phyloP scores from a whole-genome alignment of 1,140 invertebrate species.

The Hydropsyche tenuis region DNA sequence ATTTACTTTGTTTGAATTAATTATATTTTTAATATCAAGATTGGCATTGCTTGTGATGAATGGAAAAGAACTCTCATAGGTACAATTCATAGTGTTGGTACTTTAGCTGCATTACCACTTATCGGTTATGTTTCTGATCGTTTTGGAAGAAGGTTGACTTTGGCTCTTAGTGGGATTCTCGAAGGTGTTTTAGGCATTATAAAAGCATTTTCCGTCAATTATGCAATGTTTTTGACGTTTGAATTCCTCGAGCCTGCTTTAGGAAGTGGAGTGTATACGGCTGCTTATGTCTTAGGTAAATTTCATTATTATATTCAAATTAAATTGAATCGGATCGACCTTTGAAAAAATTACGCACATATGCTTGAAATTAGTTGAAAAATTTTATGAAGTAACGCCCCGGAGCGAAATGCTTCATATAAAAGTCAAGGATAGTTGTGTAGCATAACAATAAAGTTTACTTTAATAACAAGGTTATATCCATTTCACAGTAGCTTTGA shows the following conservation, averaged over 20 bases:
- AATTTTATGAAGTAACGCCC: neutral
- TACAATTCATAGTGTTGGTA: constrained; percentile 73
- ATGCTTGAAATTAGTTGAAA: neutral
- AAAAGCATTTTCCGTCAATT: constrained; percentile 70
- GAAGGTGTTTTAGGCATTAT: constrained; percentile 70
- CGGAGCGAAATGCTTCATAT: neutral
- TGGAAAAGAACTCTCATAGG: constrained; percentile 76
- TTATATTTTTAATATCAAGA: constrained; percentile 56
- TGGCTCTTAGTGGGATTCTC: constrained; percentile 66
- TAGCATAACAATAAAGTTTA: neutral
- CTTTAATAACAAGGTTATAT: neutral
- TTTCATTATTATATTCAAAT: neutral
- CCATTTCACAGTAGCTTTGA: neutral
- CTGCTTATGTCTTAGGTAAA: constrained; percentile 59
- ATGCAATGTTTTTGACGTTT: constrained; percentile 68
- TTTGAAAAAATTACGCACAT: constrained; percentile 1
- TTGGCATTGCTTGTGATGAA: constrained; percentile 60
- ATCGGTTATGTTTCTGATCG: constrained; percentile 72
- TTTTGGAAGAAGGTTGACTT: constrained; percentile 67
- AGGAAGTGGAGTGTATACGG: constrained; percentile 57
- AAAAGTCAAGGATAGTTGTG: constrained; percentile 9
- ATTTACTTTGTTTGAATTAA: too few species aligned
- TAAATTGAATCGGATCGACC: neutral
- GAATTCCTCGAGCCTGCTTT: constrained; percentile 71
- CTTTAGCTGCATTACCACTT: constrained; percentile 71